Evolutionary conservation across 2,797 vertebrate genomes (phyloP), one percentile per base, ranked within the genome.

Genomic region (Trematocara caparti): DNA sequence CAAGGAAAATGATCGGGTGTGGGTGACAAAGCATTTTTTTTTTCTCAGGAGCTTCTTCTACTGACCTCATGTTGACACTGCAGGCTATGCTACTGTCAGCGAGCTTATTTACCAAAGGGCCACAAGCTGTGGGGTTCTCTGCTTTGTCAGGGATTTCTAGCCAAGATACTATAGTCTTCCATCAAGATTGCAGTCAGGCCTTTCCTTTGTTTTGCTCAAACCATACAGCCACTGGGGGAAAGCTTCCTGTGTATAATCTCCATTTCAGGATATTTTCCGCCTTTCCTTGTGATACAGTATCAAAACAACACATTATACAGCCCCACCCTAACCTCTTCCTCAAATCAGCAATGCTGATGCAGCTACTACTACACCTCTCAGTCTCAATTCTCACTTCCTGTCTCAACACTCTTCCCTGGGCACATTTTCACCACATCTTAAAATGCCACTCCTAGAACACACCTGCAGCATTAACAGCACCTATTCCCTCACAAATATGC

Each of bases 161-260:
- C 75, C 53, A 48, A 90, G 91, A 94, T 93, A 89, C 87, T 90
- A 91, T 93, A 94, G 90, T 86, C 90, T 91, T 90, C 92, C 92
- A 95, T 96, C 93, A 87, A 95, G 92, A 95, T 95, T 90, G 83
- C 88, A 87, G 83, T 82, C 83, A 45, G 85, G 81, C 84, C 80
- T 71, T 90, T 89, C 91, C 88, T 93, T 95, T 95, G 94, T 96
- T 94, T 88, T 87, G 78, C 73, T 82, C 12, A 50, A 85, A 83
- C 83, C 40, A 80, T 75, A 71, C 51, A 43, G 90, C 84, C 86
- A 79, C 86, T 81, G 76, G 88, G 86, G 92, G 92, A 89, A 86
- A 87, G 90, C 92, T 94, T 96, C 94, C 93, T 94, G 92, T 86
- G 90, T 92, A 91, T 94, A 94, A 95, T 96, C 95, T 89, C 74